Conservation (phyloP, 2,113 vertebrate species). For the Capra hircus region DNA sequence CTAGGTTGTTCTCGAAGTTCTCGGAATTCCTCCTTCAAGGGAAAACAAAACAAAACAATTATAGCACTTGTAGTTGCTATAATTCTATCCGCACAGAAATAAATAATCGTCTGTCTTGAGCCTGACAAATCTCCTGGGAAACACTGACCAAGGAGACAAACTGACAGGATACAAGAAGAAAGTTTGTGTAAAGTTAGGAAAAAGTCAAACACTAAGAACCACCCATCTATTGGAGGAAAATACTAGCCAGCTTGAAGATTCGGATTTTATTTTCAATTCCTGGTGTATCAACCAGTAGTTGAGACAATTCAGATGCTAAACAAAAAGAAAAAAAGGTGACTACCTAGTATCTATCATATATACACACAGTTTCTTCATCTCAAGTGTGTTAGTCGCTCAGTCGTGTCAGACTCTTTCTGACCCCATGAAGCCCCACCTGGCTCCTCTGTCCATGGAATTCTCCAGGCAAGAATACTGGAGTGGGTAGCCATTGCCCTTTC, state of each 20-base stretch:
- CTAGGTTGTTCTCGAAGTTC: slow-evolving; percentile 92
- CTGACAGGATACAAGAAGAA: background rate
- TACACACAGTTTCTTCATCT: background rate
- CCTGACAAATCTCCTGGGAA: background rate
- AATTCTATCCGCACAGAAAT: background rate
- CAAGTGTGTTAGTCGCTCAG: background rate
- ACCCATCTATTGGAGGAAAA: background rate
- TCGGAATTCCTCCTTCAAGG: slow-evolving; percentile 90
- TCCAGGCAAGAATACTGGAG: background rate
- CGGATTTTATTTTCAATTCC: background rate
- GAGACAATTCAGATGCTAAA: background rate
- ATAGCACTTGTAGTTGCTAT: background rate
- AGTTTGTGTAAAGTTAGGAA: background rate
- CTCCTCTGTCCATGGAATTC: background rate
- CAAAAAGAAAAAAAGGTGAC: background rate
- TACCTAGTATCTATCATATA: background rate
- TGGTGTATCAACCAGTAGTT: background rate
- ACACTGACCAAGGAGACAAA: slow-evolving; percentile 5
- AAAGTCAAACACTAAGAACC: background rate
- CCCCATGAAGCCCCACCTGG: background rate
- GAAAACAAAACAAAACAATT: slow-evolving; percentile 48
- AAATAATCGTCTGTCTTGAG: slow-evolving; percentile 2
- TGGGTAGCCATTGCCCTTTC: background rate
- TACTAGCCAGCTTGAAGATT: background rate
- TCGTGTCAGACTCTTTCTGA: background rate